phyloP scores from a whole-genome alignment of 2,888 invertebrate genomes.

The Sarcophaga caerulescens region DNA sequence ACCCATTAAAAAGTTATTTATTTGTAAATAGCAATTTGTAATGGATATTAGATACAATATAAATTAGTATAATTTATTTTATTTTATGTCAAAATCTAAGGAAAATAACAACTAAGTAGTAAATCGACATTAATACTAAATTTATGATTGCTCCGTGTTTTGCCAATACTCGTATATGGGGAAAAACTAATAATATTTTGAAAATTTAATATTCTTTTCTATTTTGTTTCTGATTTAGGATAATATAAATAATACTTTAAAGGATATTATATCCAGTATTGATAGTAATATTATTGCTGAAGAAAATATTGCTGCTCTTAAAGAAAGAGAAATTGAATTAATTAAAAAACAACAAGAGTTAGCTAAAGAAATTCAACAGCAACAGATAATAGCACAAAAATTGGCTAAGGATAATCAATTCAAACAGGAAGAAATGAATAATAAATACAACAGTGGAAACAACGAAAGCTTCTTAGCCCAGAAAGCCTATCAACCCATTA shows the following conservation, averaged over 20 bases:
- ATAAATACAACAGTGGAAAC: conserved; percentile 41
- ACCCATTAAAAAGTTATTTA: no score
- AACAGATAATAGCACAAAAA: conserved; percentile 73
- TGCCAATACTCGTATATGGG: no score
- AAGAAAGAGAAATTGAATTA: conserved; percentile 73
- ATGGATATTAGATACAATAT: no score
- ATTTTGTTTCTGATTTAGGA: conserved; percentile 75
- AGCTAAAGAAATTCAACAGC: conserved; percentile 73
- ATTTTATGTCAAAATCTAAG: no score
- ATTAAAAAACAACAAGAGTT: conserved; percentile 74
- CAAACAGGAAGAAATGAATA: conserved; percentile 67
- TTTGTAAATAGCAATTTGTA: no score
- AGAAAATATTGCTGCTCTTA: conserved; percentile 75
- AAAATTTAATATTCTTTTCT: no score
- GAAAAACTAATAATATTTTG: no score
- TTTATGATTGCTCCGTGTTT: no score
- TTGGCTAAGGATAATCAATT: conserved; percentile 71
- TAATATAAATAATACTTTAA: conserved; percentile 83
- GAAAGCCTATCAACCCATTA: conserved; percentile 28
- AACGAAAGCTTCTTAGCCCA: conserved; percentile 31
- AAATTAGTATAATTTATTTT: no score
- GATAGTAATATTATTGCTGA: conserved; percentile 83
- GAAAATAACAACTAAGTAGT: no score
- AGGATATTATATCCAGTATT: conserved; percentile 84
- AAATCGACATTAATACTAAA: no score